Evolutionary conservation across 2,888 invertebrate species (phyloP).

Genomic region (Tipula vernalis): DNA sequence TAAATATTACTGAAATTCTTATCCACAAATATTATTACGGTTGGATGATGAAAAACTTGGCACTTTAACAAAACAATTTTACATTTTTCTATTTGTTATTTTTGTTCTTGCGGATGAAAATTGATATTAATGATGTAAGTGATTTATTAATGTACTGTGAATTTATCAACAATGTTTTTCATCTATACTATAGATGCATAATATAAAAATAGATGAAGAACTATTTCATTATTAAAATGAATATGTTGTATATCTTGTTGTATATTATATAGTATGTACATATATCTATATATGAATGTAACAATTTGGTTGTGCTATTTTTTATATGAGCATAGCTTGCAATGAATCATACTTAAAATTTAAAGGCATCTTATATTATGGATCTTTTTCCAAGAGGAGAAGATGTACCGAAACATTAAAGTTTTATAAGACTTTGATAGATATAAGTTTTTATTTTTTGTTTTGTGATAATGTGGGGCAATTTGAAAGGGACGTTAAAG

Average conservation of each 20-base stretch:
- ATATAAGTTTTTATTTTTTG: not conserved
- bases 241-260: not conserved
- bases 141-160: conserved; percentile 4
- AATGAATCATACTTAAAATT: conserved; percentile 4
- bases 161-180: not conserved
- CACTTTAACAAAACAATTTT: not conserved
- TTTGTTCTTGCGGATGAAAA: not conserved
- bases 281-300: not conserved
- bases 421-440: not conserved
- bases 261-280: not conserved
- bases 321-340: not conserved
- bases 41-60: not conserved
- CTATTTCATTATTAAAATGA: not conserved
- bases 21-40: not conserved
- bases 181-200: not conserved
- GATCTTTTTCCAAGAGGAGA: not conserved
- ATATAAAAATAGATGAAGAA: not conserved
- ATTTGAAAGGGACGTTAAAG: not conserved
- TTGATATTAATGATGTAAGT: not conserved
- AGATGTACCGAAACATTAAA: not conserved
- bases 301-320: not conserved
- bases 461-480: not conserved
- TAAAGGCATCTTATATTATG: not conserved
- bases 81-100: not conserved
- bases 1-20: not conserved